phyloP scores from a whole-genome alignment of 2,797 vertebrate species.

The Hyperoplus lanceolatus region DNA sequence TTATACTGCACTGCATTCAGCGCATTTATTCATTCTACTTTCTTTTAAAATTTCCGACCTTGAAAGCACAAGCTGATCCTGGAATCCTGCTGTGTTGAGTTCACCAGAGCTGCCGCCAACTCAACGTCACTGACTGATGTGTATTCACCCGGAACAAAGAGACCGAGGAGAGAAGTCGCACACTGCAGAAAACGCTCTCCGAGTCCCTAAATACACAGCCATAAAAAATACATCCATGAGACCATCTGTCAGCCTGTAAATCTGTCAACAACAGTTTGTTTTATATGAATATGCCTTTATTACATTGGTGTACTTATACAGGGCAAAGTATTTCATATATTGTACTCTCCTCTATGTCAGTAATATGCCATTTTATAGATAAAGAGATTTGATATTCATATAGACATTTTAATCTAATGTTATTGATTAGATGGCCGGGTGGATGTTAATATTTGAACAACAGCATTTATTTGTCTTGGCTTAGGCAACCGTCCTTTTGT shows the following conservation, averaged over 20 bases:
- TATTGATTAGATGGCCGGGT: too few species aligned
- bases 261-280: background rate
- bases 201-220: background rate
- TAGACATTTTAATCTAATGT: background rate
- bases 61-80: background rate
- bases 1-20: too few species aligned
- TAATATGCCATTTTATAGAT: too few species aligned
- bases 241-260: background rate
- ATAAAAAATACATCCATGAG: background rate
- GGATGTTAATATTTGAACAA: background rate
- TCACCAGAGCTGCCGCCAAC: background rate
- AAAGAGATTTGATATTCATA: background rate
- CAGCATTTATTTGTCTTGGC: background rate
- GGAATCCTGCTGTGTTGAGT: too few species aligned
- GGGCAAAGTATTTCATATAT: background rate
- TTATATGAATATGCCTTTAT: background rate
- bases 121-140: background rate
- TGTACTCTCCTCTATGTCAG: background rate
- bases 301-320: background rate
- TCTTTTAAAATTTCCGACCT: too few species aligned
- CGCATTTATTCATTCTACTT: too few species aligned
- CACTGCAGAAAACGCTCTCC: background rate
- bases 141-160: background rate
- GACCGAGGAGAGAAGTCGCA: background rate
- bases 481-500: background rate